phyloP scores from a whole-genome alignment of 2,797 vertebrate genomes.

The Tokudaia muenninki region DNA sequence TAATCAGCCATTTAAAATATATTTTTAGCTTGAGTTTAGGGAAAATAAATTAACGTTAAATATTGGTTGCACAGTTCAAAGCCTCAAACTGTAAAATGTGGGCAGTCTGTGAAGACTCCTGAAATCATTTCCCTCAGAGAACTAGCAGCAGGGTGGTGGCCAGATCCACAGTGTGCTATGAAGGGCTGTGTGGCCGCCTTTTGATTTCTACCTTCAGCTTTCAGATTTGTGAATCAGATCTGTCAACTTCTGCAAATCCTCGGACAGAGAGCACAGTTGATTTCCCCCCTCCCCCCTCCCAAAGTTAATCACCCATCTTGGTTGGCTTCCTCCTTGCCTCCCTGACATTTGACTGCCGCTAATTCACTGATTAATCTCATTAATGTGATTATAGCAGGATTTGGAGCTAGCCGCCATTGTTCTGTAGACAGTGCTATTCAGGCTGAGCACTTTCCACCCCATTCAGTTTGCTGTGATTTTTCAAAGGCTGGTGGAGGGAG shows the following conservation, averaged over 20 bases:
- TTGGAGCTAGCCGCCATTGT: slow-evolving; percentile 91
- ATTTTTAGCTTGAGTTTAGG: slow-evolving; percentile 61
- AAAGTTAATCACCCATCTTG: slow-evolving; percentile 92
- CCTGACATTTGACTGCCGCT: slow-evolving; percentile 92
- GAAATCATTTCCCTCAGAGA: slow-evolving; percentile 63
- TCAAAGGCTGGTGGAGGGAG: slow-evolving; percentile 82
- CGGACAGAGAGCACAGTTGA: slow-evolving; percentile 36
- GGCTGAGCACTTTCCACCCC: slow-evolving; percentile 81
- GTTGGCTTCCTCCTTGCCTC: slow-evolving; percentile 89
- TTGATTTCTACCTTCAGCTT: slow-evolving; percentile 52
- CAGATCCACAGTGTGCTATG: neutral
- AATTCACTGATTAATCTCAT: slow-evolving; percentile 95
- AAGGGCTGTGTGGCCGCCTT: neutral
- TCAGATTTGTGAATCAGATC: slow-evolving; percentile 56
- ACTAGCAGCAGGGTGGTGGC: neutral
- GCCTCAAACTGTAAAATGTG: slow-evolving; percentile 59
- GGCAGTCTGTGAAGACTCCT: neutral
- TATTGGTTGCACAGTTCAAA: slow-evolving; percentile 58
- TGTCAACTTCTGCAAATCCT: slow-evolving; percentile 79
- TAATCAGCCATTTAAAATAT: slow-evolving; percentile 75
- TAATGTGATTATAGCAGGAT: slow-evolving; percentile 93
- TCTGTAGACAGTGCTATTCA: slow-evolving; percentile 87
- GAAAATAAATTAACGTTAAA: slow-evolving; percentile 64
- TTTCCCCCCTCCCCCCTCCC: slow-evolving; percentile 58
- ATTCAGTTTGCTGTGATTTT: slow-evolving; percentile 82